Evolutionary conservation across 2,113 vertebrate species (phyloP).

Genomic region (Oncorhynchus masou): DNA sequence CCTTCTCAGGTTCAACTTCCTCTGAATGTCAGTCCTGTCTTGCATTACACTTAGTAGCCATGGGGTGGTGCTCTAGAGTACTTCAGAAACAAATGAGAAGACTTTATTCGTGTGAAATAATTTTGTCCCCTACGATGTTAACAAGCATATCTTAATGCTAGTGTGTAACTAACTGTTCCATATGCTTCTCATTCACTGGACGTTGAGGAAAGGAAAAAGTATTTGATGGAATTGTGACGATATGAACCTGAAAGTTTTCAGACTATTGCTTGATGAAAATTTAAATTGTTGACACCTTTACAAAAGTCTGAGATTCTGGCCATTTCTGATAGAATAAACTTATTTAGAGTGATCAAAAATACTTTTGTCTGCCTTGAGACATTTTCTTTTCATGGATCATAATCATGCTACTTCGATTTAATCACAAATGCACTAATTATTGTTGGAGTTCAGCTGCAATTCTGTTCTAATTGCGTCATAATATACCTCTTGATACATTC

Average conservation of each 20-base stretch:
- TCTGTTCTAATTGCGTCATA: conserved; percentile 36
- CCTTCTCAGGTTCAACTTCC: conserved; percentile 1
- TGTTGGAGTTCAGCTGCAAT: conserved; percentile 17
- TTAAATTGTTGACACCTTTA: conserved; percentile 1
- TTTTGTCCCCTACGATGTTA: conserved; percentile 14
- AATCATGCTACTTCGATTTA: conserved; percentile 15
- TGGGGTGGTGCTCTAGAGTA: conserved; percentile 42
- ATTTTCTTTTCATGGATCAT: neutral
- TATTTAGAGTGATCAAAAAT: neutral
- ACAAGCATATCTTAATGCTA: neutral
- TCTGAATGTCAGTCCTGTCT: neutral
- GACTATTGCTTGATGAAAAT: conserved; percentile 4
- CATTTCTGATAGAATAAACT: conserved; percentile 25
- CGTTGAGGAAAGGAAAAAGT: neutral
- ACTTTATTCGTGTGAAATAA: conserved; percentile 8
- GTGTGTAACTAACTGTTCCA: conserved; percentile 22
- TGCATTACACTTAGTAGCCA: conserved; percentile 43
- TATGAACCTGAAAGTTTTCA: neutral
- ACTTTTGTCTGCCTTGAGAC: neutral
- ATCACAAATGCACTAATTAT: conserved; percentile 7
- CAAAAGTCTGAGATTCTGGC: neutral
- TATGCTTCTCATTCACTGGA: conserved; percentile 20
- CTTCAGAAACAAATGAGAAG: conserved; percentile 9
- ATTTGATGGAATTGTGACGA: neutral
- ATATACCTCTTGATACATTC: conserved; percentile 16